These are phyloP conservation scores for Thereva unica DNA, from an alignment of 2,888 invertebrate genomes.

Conservation along the genomic window DNA sequence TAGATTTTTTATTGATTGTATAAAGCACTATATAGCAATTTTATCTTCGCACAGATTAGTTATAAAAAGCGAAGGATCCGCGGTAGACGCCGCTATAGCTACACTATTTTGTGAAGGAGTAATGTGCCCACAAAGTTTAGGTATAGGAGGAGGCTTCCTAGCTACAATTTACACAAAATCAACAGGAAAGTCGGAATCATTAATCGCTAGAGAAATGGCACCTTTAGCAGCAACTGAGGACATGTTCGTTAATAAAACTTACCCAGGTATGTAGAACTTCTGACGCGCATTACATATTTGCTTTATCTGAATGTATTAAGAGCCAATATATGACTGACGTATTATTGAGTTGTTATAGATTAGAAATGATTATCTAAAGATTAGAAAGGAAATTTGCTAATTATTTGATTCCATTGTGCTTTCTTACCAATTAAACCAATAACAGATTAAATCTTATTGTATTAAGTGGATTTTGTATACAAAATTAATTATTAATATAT, in stretches of 20 bases:
- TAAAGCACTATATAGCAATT: not conserved
- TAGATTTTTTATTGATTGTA: not conserved
- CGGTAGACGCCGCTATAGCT: slow-evolving; percentile 86
- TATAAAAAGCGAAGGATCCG: slow-evolving; percentile 72
- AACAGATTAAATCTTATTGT: too few species aligned
- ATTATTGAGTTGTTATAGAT: too few species aligned
- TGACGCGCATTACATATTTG: not conserved
- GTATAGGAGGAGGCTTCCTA: slow-evolving; percentile 87
- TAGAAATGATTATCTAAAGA: too few species aligned
- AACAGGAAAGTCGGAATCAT: slow-evolving; percentile 62
- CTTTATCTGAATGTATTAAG: not conserved
- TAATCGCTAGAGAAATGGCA: slow-evolving; percentile 80
- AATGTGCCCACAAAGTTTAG: slow-evolving; percentile 82
- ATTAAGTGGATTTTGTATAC: too few species aligned
- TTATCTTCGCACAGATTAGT: slow-evolving; percentile 32
- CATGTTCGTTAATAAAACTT: slow-evolving; percentile 68
- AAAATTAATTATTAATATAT: too few species aligned
- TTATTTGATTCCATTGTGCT: too few species aligned
- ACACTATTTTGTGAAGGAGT: slow-evolving; percentile 84
- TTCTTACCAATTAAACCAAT: too few species aligned
- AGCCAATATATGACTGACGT: too few species aligned
- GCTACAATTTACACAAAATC: slow-evolving; percentile 77
- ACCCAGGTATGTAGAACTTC: slow-evolving; percentile 51
- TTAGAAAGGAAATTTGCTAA: too few species aligned
- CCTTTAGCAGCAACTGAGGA: slow-evolving; percentile 67